phyloP scores from a whole-genome alignment of 2,888 invertebrate genomes.

The Apamea crenata region DNA sequence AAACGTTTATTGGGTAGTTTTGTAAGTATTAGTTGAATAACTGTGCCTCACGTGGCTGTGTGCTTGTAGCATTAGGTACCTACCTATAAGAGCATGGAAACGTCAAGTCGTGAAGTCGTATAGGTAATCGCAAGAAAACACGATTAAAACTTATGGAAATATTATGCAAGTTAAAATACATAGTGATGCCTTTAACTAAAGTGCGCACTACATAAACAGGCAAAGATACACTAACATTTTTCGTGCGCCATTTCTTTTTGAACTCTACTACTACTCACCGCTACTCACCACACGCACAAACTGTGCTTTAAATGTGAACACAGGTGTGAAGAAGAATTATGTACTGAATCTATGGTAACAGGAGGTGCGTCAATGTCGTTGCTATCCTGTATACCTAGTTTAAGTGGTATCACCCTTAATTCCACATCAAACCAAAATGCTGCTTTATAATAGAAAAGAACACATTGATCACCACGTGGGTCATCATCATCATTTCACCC shows the following conservation, averaged over 20 bases:
- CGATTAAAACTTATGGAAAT: background rate
- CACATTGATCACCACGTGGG: background rate
- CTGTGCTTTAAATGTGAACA: too few relatives aligned
- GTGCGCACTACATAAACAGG: background rate
- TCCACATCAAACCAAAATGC: background rate
- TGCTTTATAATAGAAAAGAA: background rate
- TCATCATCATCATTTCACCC: background rate
- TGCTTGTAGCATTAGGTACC: background rate
- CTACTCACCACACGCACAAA: background rate
- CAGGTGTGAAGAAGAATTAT: too few relatives aligned
- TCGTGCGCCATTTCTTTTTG: background rate
- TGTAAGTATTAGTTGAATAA: background rate
- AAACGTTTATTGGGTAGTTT: slow-evolving; percentile 37
- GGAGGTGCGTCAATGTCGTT: too few relatives aligned
- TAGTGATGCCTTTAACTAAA: background rate
- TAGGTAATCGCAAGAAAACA: background rate
- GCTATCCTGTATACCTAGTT: too few relatives aligned
- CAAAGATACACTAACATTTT: background rate
- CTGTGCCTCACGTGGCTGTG: too few relatives aligned
- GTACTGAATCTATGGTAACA: too few relatives aligned
- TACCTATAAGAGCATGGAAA: background rate
- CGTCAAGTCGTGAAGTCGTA: background rate
- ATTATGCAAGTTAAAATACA: background rate
- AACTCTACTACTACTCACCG: too few relatives aligned
- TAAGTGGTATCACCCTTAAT: background rate